Evolutionary conservation across 2,113 vertebrate genomes (phyloP), one percentile per base, ranked within the genome.

Genomic region (Sialia sialis): DNA sequence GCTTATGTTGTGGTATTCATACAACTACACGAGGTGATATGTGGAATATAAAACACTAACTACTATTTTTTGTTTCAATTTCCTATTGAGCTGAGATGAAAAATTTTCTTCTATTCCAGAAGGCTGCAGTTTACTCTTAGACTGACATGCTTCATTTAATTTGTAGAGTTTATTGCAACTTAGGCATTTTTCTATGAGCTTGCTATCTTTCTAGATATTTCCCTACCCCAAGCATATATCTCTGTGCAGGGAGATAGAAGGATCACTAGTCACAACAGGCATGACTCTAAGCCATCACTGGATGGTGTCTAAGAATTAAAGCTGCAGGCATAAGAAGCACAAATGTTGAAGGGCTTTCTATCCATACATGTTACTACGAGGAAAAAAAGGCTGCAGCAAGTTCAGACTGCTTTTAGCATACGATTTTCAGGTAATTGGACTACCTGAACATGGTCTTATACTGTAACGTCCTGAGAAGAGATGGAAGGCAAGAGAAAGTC

Each of bases 241-340:
- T 87, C 67, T 91, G 85, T 11, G 46, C 54, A 77, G 72, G 49
- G 58, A 92, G 94, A 92, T 43, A 92, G 38, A 69, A 34, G 70
- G 62, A 96, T 92, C 94, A 76, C 87, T 43, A 90, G 75, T 74
- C 90, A 94, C 88, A 96, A 94, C 67, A 96, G 51, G 82, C 92
- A 74, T 6, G 32, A 76, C 63, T 91, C 70, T 76, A 91, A 87
- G 41, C 67, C 43, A 58, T 69, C 70, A 30, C 75, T 93, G 96
- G 88, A 93, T 29, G 32, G 29, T 36, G 46, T 90, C 92, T 94
- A 95, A 73, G 38, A 91, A 94, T 66, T 49, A 48, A 70, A 95
- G 63, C 88, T 51, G 82, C 63, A 49, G 41, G 44, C 38, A 66
- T 16, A 75, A 72, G 54, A 60, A 87, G 81, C 78, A 52, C 4